A percentile compares a stretch with the other conserved stretches of the same genome.
Conservation (phyloP, 2,113 vertebrate species). For the Suncus etruscus region DNA sequence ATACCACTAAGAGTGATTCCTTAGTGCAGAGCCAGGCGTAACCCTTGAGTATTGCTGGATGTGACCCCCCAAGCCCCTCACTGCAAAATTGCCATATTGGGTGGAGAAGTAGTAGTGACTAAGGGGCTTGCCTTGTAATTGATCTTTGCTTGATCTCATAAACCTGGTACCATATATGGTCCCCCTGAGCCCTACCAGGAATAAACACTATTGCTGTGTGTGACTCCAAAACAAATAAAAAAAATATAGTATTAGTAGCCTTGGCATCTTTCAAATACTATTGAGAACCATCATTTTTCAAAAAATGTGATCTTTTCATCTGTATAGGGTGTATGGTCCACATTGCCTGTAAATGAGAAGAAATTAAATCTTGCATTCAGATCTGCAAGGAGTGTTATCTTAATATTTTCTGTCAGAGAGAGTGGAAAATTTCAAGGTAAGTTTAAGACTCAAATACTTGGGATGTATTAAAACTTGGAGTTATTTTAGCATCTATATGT, state of each 20-base stretch:
- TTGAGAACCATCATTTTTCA: background rate
- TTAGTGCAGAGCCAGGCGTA: no score
- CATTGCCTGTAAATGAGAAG: slow-evolving; percentile 98
- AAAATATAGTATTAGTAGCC: background rate
- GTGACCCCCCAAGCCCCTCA: no score
- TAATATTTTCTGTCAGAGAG: slow-evolving; percentile 98
- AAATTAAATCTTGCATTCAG: slow-evolving; percentile 97
- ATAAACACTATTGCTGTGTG: no score
- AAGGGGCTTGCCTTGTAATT: no score
- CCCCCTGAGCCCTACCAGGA: no score
- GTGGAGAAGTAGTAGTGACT: no score
- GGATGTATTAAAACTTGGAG: slow-evolving; percentile 41
- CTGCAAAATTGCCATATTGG: no score
- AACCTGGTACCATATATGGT: no score
- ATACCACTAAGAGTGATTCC: no score
- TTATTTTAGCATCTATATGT: slow-evolving; percentile 9
- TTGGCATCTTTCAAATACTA: slow-evolving; percentile 27
- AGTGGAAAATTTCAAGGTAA: slow-evolving; percentile 99
- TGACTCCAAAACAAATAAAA: no score
- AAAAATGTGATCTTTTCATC: slow-evolving; percentile 3
- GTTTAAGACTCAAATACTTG: slow-evolving; percentile 58
- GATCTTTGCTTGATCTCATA: no score
- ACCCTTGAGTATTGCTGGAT: no score
- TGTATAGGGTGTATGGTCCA: slow-evolving; percentile 98
- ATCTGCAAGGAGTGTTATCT: slow-evolving; percentile 94